Conservation (phyloP, 2,888 invertebrate genomes). For the Drosophila greeni region DNA sequence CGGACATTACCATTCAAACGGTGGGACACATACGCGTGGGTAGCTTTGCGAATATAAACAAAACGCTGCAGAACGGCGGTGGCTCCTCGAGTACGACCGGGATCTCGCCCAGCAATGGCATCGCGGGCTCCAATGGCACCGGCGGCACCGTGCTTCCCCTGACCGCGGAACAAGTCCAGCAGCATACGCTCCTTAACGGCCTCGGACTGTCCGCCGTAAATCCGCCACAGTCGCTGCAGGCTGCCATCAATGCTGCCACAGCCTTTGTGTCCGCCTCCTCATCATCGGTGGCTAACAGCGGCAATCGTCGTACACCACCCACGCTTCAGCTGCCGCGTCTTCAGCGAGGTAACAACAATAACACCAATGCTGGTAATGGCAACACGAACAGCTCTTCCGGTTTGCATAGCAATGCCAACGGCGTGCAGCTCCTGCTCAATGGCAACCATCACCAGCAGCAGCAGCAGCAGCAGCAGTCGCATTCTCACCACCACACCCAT, state of each 20-base stretch:
- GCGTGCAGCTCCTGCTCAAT: constrained; percentile 56
- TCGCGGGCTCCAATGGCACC: constrained; percentile 9
- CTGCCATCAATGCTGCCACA: constrained; percentile 51
- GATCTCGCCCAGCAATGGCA: constrained; percentile 23
- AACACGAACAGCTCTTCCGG: constrained; percentile 19
- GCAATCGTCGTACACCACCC: constrained; percentile 45
- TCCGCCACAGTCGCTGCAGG: constrained; percentile 49
- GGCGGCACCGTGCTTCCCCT: constrained; percentile 31
- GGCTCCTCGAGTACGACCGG: not conserved
- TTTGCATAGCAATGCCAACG: constrained; percentile 23
- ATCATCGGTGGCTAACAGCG: constrained; percentile 19
- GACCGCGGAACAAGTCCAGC: constrained; percentile 69
- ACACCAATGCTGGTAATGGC: constrained; percentile 10
- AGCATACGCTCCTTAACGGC: constrained; percentile 70
- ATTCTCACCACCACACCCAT: constrained; percentile 25
- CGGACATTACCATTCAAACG: constrained; percentile 69
- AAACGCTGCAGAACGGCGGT: constrained; percentile 64
- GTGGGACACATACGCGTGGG: constrained; percentile 76
- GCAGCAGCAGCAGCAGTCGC: constrained; percentile 28
- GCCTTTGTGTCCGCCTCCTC: constrained; percentile 22
- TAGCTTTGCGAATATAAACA: constrained; percentile 71
- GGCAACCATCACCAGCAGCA: constrained; percentile 52
- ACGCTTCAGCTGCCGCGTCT: constrained; percentile 60
- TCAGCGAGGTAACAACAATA: constrained; percentile 48
- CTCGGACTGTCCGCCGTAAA: constrained; percentile 73